Evolutionary conservation across 2,888 invertebrate genomes (phyloP), one percentile per base, ranked within the genome.

Genomic region (Hyposoter didymator): DNA sequence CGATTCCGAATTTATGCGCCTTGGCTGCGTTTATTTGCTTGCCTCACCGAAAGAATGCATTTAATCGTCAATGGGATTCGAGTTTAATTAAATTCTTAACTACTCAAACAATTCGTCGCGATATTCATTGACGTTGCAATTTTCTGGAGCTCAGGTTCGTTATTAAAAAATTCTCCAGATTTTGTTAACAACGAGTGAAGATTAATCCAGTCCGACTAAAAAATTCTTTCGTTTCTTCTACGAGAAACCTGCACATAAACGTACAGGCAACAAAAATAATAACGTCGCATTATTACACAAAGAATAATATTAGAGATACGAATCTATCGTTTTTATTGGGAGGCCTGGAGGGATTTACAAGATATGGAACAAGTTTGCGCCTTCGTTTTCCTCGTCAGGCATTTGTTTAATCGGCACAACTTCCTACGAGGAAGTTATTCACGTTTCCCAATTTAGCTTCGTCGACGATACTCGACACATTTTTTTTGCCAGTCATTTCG

Each of bases 1-100:
- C 97, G 85, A 99, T 95, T 67, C 99, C 99, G 90, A 99, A 94
- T 94, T 97, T 98, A 94, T 99, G 99, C 0, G 99, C 99, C 94
- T 96, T 98, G 92, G 98, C 97, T 12, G 99, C 97, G 92, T 96
- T 97, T 2, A 99, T 94, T 62, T 96, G 97, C 94, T 97, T 98
- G 69, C 99, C 99, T n/a, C n/a, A n/a, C n/a, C n/a, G n/a, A n/a
- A n/a, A n/a, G n/a, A n/a, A n/a, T n/a, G n/a, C n/a, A n/a, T n/a
- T n/a, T n/a, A n/a, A n/a, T n/a, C n/a, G n/a, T n/a, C n/a, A n/a
- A n/a, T n/a, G n/a, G n/a, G n/a, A n/a, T n/a, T n/a, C n/a, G n/a
- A n/a, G n/a, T n/a, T n/a, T n/a, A n/a, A n/a, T n/a, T n/a, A n/a
- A n/a, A n/a, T n/a, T n/a, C n/a, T n/a, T n/a, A n/a, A n/a, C n/a